Evolutionary conservation across 2,888 invertebrate species (phyloP), one percentile per base, ranked within the genome.

Genomic region (Apotomis betuletana): DNA sequence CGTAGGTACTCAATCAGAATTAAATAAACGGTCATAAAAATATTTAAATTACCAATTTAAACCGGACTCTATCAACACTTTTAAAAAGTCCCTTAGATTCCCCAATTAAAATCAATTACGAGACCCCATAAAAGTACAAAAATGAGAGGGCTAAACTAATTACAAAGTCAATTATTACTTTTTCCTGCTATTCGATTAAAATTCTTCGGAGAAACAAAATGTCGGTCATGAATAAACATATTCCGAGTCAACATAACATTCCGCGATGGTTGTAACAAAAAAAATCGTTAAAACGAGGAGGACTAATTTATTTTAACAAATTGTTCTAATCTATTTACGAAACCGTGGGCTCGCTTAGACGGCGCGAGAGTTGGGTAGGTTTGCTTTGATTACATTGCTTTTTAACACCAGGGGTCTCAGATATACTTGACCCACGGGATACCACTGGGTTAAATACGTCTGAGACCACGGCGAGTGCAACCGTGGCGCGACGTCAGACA

Each of bases 301-400:
- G 76, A 83, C 85, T 82, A 83, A 85, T 86, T 87, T 87, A 82
- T 84, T 81, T 80, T 82, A 84, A 86, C 83, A 84, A 87, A 85
- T 85, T 84, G 84, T 83, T 82, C 81, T 86, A 87, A 87, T 87
- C 85, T 85, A 87, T 86, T 87, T 85, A 84, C 80, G 77, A 76
- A 81, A 83, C 80, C 80, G 82, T 52, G 70, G 70, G 60, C 79
- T 77, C 80, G 86, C 85, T 85, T 84, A 83, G 79, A 52, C n/a
- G 67, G 63, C 54, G 63, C 46, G 67, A 44, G 36, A 57, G 54
- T 54, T 54, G 54, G 15, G 46, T 49, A 15, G 55, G 38, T 46
- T 36, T 46, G 8, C 8, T 54, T 58, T 51, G n/a, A 38, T 36
- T 72, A 59, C 72, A 72, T 59, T 72, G 72, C 68, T 61, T 57